These are phyloP conservation scores for Agrotis clavis DNA, from an alignment of 2,888 invertebrate species.

Conservation along the genomic window DNA sequence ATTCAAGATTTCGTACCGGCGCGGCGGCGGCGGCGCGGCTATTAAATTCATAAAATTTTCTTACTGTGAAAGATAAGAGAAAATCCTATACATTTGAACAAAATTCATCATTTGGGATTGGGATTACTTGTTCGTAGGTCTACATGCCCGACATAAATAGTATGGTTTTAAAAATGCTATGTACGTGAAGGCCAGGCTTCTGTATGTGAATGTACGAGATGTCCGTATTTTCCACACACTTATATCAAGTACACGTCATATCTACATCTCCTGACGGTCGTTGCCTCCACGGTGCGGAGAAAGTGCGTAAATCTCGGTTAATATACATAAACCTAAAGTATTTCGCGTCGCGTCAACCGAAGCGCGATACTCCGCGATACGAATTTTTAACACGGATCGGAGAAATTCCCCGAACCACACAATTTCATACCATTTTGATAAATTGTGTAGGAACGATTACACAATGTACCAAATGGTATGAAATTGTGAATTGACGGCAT, in stretches of 20 bases:
- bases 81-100: no score
- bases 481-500: not conserved
- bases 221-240: constrained; percentile 8
- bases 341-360: constrained; percentile 11
- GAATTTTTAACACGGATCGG: constrained; percentile 9
- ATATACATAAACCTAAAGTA: constrained; percentile 20
- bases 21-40: constrained; percentile 12
- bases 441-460: no score
- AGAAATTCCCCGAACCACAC: not conserved
- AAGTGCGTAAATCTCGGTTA: constrained; percentile 1
- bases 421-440: constrained; percentile 56
- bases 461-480: constrained; percentile 20
- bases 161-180: not conserved
- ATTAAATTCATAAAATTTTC: not conserved
- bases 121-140: no score
- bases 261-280: not conserved
- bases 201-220: not conserved
- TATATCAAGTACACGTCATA: not conserved
- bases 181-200: not conserved
- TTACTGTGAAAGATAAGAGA: not conserved
- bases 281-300: not conserved
- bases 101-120: not conserved
- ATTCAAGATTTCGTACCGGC: not conserved
- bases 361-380: constrained; percentile 12
- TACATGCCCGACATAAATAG: no score